Evolutionary conservation across 1,140 invertebrate species (phyloP).

Genomic region (Leptestheria dahalacensis): DNA sequence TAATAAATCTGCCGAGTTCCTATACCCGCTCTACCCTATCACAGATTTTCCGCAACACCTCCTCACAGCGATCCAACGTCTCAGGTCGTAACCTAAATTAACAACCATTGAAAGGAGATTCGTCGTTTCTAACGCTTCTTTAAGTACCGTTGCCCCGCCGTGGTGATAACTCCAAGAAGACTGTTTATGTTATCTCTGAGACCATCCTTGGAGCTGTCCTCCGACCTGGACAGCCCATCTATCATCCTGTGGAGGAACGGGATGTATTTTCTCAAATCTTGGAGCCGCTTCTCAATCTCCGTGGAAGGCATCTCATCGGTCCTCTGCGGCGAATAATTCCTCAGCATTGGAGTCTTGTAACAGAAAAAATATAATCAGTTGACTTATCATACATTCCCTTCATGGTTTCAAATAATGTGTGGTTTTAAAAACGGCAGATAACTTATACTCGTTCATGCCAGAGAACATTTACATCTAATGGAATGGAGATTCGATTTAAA

Average conservation of each 20-base stretch:
- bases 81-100: constrained; percentile 8
- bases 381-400: too few relatives aligned
- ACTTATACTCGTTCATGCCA: too few relatives aligned
- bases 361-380: too few relatives aligned
- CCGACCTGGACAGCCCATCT: background rate
- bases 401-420: too few relatives aligned
- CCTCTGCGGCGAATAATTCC: background rate
- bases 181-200: background rate
- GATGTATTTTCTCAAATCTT: background rate
- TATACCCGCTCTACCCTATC: background rate
- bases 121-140: background rate
- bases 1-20: too few relatives aligned
- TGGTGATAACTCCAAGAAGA: background rate
- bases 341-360: background rate
- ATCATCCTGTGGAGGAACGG: background rate
- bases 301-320: background rate
- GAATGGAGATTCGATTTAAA: too few relatives aligned
- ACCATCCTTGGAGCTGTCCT: background rate
- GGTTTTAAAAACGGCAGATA: too few relatives aligned
- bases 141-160: background rate
- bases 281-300: background rate
- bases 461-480: too few relatives aligned
- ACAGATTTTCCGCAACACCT: background rate
- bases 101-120: background rate
- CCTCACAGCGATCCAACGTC: background rate